These are phyloP conservation scores for Crotalus tigris DNA, from an alignment of 2,113 vertebrate species.

Conservation along the genomic window DNA sequence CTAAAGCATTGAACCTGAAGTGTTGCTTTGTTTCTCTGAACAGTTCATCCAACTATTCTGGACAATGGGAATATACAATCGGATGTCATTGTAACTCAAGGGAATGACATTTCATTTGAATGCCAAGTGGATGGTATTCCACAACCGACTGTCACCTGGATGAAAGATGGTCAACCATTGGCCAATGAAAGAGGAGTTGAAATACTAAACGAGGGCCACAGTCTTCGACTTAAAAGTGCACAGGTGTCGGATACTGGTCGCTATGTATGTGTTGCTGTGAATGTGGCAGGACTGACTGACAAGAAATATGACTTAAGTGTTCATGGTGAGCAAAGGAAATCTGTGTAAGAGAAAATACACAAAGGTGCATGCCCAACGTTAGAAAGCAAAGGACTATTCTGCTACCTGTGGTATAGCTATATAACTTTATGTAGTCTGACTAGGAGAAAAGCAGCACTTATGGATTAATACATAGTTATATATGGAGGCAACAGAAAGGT, in stretches of 20 bases:
- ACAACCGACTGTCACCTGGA: slow-evolving; percentile 81
- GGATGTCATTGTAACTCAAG: slow-evolving; percentile 73
- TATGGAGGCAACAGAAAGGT: background rate
- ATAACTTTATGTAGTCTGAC: background rate
- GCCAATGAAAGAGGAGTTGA: slow-evolving; percentile 55
- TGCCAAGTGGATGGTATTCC: slow-evolving; percentile 83
- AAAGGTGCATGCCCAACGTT: background rate
- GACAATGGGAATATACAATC: slow-evolving; percentile 51
- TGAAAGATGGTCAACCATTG: slow-evolving; percentile 84
- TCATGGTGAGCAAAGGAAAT: slow-evolving; percentile 76
- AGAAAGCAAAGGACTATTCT: background rate
- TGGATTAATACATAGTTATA: background rate
- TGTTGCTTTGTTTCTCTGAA: slow-evolving; percentile 9
- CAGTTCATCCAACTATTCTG: slow-evolving; percentile 84
- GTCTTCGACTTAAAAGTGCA: slow-evolving; percentile 76
- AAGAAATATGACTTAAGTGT: slow-evolving; percentile 85
- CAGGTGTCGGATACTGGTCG: slow-evolving; percentile 84
- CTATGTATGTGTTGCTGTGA: slow-evolving; percentile 88
- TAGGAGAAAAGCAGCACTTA: background rate
- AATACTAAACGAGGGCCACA: slow-evolving; percentile 72
- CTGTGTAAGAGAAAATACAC: background rate
- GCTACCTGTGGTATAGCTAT: background rate
- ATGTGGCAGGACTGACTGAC: slow-evolving; percentile 87
- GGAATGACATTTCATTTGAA: slow-evolving; percentile 77
- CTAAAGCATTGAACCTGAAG: background rate